Percentiles rank a stretch among this genome's conserved stretches.
Conservation (phyloP, 1,140 invertebrate species). For the Wasmannia auropunctata region DNA sequence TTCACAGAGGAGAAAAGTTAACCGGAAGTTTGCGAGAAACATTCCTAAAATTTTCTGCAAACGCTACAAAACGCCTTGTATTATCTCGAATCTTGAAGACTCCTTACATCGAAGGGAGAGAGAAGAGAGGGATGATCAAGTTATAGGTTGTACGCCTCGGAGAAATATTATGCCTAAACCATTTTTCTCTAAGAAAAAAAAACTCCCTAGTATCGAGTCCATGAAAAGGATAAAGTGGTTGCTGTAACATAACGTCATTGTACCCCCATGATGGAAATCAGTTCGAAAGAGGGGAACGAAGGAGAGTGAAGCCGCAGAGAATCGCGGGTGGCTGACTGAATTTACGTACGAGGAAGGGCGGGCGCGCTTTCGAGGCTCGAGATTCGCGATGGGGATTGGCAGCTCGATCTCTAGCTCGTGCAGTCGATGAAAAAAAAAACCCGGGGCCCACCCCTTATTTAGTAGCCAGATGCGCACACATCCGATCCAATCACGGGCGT, state of each 20-base stretch:
- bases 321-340: slow-evolving; percentile 61
- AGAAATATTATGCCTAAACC: background rate
- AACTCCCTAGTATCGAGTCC: background rate
- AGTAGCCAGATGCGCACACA: slow-evolving; percentile 79
- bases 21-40: background rate
- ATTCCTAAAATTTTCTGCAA: slow-evolving; percentile 45
- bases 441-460: slow-evolving; percentile 52
- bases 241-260: slow-evolving; percentile 71
- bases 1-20: background rate
- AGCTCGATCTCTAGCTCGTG: slow-evolving; percentile 39
- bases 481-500: slow-evolving; percentile 75
- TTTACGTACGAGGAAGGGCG: slow-evolving; percentile 65
- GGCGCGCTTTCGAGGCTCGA: slow-evolving; percentile 62
- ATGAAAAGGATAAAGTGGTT: slow-evolving; percentile 29
- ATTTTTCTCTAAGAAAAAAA: slow-evolving; percentile 12
- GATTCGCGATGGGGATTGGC: slow-evolving; percentile 34
- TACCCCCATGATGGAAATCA: slow-evolving; percentile 42
- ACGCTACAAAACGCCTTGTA: slow-evolving; percentile 1
- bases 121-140: background rate
- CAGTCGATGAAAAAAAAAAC: slow-evolving; percentile 44
- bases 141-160: slow-evolving; percentile 3
- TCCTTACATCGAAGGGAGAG: background rate
- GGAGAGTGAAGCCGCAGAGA: slow-evolving; percentile 34
- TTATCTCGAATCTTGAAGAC: slow-evolving; percentile 12
- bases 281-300: slow-evolving; percentile 36